These are phyloP conservation scores for Axinella damicornis DNA, from an alignment of 37 sponge, comb jelly and placozoan species.

Conservation along the genomic window DNA sequence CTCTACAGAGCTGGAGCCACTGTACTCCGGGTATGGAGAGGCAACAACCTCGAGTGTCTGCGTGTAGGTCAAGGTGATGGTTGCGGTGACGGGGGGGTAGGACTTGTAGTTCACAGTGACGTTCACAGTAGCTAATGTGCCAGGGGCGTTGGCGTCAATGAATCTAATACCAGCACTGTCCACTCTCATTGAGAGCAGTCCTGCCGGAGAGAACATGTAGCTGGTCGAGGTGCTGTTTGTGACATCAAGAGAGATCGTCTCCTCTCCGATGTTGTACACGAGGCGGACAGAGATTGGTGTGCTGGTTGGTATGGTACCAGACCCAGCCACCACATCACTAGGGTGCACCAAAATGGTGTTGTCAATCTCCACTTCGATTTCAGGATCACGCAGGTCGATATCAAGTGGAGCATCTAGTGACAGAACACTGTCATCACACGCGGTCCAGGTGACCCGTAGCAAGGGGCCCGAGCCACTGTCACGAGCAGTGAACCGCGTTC, in stretches of 20 bases:
- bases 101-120: conserved; percentile 26
- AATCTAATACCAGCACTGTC: background rate
- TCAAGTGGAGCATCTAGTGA: background rate
- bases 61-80: conserved; percentile 8
- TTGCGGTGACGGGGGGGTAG: background rate
- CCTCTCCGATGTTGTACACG: background rate
- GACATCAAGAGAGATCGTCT: conserved; percentile 13
- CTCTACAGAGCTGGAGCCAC: conserved; percentile 19
- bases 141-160: background rate
- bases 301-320: background rate
- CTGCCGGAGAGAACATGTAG: conserved; percentile 6
- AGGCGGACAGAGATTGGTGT: conserved; percentile 24
- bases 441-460: conserved; percentile 48
- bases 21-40: conserved; percentile 60
- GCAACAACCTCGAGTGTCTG: background rate
- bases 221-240: background rate
- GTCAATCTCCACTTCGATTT: conserved; percentile 5
- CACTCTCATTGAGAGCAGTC: conserved; percentile 4
- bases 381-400: conserved; percentile 22
- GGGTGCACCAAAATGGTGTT: conserved; percentile 22
- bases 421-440: conserved; percentile 3
- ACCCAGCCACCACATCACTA: conserved; percentile 35
- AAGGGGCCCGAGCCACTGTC: conserved; percentile 43
- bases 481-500: conserved; percentile 5
- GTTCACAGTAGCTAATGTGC: background rate